Conservation (phyloP, 2,113 vertebrate genomes). For the Perognathus longimembris region DNA sequence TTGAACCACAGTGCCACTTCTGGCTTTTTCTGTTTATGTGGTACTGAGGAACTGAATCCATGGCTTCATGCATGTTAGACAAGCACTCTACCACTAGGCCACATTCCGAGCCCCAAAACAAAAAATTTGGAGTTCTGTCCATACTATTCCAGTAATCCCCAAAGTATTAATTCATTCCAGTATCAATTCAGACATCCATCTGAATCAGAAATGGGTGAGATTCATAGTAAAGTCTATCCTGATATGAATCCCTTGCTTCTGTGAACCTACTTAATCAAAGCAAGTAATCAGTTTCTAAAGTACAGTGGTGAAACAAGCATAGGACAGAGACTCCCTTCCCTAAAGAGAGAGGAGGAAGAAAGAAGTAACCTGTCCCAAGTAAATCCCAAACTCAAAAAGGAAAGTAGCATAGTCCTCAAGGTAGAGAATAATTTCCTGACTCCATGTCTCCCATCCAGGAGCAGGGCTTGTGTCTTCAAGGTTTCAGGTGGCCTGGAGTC, state of each 20-base stretch:
- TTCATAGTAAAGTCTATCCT: background rate
- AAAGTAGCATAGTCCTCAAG: background rate
- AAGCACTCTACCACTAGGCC: no score
- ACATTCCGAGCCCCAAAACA: no score
- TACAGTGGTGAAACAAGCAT: background rate
- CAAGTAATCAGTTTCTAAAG: background rate
- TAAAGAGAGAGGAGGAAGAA: background rate
- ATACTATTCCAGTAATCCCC: background rate
- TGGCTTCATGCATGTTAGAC: no score
- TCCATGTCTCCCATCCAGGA: background rate
- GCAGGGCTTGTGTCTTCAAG: background rate
- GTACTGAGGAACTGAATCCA: no score
- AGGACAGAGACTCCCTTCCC: background rate
- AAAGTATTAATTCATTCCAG: background rate
- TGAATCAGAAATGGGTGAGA: background rate
- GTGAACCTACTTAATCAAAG: background rate
- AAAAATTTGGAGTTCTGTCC: background rate
- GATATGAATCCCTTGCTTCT: background rate
- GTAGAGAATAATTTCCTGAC: background rate
- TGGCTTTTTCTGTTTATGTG: no score
- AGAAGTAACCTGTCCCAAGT: background rate
- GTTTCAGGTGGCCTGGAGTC: background rate
- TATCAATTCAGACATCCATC: background rate
- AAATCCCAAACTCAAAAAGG: background rate
- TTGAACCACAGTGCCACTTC: no score